phyloP scores from a whole-genome alignment of 2,888 invertebrate genomes.

The Ennomos erosarius region DNA sequence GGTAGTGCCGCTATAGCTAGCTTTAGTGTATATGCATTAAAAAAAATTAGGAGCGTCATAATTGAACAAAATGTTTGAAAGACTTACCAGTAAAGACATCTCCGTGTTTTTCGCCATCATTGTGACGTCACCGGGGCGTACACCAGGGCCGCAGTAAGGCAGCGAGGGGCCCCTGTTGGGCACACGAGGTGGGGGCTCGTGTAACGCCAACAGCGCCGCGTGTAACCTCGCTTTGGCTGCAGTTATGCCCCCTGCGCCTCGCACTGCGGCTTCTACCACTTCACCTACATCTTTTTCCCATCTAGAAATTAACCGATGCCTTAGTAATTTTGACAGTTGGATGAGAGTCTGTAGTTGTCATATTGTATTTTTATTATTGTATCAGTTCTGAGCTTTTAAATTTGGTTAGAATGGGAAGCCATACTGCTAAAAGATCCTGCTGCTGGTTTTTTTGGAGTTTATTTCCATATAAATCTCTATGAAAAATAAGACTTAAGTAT shows the following conservation, averaged over 20 bases:
- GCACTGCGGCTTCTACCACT: slow-evolving; percentile 84
- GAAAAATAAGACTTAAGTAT: no score
- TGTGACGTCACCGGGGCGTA: slow-evolving; percentile 79
- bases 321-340: neutral
- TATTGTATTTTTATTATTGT: no score
- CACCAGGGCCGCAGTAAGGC: slow-evolving; percentile 86
- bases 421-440: no score
- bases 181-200: slow-evolving; percentile 57
- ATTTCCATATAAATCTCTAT: no score
- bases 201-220: slow-evolving; percentile 72
- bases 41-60: no score
- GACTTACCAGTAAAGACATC: slow-evolving; percentile 76
- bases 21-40: no score
- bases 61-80: neutral
- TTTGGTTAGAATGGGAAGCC: no score
- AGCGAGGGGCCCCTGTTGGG: slow-evolving; percentile 83
- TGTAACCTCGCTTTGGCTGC: slow-evolving; percentile 75
- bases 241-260: slow-evolving; percentile 75
- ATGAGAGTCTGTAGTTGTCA: no score
- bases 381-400: no score
- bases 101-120: slow-evolving; percentile 83
- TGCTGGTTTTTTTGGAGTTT: no score
- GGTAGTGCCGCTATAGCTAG: no score
- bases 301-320: slow-evolving; percentile 43
- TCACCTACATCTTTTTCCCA: slow-evolving; percentile 84